Conservation (phyloP, 2,113 vertebrate species). For the Gymnogyps californianus region DNA sequence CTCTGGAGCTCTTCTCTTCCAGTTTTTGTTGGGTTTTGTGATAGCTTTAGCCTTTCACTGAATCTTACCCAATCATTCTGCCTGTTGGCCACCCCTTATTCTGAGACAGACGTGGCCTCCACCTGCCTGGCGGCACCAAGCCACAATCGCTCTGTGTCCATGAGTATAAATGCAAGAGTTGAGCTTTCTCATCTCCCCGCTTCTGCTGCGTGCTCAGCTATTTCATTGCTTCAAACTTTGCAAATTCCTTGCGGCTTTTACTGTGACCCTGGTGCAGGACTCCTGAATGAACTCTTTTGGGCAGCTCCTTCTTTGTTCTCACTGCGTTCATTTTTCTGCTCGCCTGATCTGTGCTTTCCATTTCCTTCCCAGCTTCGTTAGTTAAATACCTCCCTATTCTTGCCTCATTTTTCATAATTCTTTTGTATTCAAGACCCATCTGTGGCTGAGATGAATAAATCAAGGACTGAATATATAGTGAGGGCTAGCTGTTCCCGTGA, state of each 20-base stretch:
- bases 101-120: not conserved
- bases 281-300: not conserved
- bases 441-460: not conserved
- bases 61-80: not conserved
- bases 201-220: not conserved
- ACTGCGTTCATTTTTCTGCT: not conserved
- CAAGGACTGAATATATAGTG: not conserved
- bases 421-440: not conserved
- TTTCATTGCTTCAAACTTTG: not conserved
- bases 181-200: rapidly evolving
- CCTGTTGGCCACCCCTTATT: not conserved
- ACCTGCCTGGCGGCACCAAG: not conserved
- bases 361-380: not conserved
- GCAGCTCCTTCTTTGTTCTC: not conserved
- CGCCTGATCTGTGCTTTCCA: not conserved
- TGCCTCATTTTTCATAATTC: not conserved
- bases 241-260: not conserved
- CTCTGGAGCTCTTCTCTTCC: not conserved
- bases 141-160: not conserved
- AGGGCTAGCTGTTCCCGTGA: not conserved
- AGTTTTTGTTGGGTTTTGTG: not conserved
- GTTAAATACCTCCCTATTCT: not conserved
- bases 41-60: not conserved
- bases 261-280: not conserved
- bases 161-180: not conserved